Base-by-base conservation (phyloP, 2,797 vertebrate species). In the Chromis chromis region DNA sequence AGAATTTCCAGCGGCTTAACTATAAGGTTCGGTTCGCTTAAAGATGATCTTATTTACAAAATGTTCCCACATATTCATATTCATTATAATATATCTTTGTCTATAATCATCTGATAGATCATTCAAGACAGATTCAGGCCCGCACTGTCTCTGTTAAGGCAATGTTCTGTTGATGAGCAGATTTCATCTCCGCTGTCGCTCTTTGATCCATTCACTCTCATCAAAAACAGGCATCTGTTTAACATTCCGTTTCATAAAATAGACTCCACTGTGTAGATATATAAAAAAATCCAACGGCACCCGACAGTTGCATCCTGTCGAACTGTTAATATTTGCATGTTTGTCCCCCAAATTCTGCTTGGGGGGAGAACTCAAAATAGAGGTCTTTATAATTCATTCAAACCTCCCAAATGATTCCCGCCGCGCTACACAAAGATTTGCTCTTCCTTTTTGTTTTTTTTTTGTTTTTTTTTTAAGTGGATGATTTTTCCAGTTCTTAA, bases 111-210 rank as follows among this genome's bases (percentile, higher is more conserved):
- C 87, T 89, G 85, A 86, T 82, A 68, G 81, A 86, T 93, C 93
- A 94, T 95, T 96, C 94, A 93, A 95, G 95, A 95, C 90, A 94
- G 93, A 92, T 93, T 95, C 83, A 95, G 94, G 94, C 96, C 95
- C 94, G 93, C 93, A 94, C 95, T 95, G 96, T 96, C 96, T 96
- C 94, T 90, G 94, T 98, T 99, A 98, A 99, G 98, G 98, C 97
- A 96, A 97, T 96, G 96, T 97, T 97, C 96, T 94, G 94, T 94
- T 92, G 94, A 94, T 94, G 93, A 95, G 94, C 95, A 94, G 86
- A 75, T 83, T 66, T 91, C 46, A 59, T 73, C 92, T 87, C 81
- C 73, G 92, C 92, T 91, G 93, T 83, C 91, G 85, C 93, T 92
- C 92, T 93, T 94, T 86, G 90, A 88, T 95, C 93, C 87, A 84